Base-by-base conservation (phyloP, 2,888 invertebrate genomes). In the Acrobasis suavella region DNA sequence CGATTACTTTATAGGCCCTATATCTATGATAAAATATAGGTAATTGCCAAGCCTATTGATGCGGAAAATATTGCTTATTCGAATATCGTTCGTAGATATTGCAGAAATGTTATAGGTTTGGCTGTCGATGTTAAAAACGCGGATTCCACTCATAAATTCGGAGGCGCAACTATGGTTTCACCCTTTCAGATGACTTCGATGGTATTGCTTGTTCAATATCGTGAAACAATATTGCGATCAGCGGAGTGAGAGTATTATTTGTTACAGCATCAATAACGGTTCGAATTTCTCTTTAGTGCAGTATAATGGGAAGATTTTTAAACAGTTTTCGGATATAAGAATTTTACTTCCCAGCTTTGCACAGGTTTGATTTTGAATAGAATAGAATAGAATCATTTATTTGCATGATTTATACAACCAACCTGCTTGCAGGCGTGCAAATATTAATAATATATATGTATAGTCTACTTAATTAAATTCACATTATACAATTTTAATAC, bases 301-400 rank as follows among this genome's bases (percentile, higher is more conserved):
- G 73, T 70, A 75, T 75, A 79, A 76, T 75, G 77, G 76, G 46
- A 42, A 42, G 42, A 42, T 7, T 46, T n/a, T 42, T 42, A 42
- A 42, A 14, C 42, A 9, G 42, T 42, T 42, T 32, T 32, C 7
- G 32, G 32, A 32, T 32, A 7, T 32, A 8, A 32, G 32, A 7
- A 0, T 32, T 32, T 32, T 32, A 32, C 32, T 32, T 32, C 8
- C 7, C 8, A 8, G 32, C 8, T 32, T 7, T 32, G 32, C 32
- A 32, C 32, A 32, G 8, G 32, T 2, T 6, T 7, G 32, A 0
- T 32, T 32, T 32, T 32, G 22, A 22, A n/a, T n/a, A n/a, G n/a
- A n/a, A n/a, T n/a, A n/a, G n/a, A n/a, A n/a, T n/a, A n/a, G n/a
- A n/a, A n/a, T n/a, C n/a, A n/a, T n/a, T n/a, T n/a, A n/a, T n/a